A percentile compares a stretch with the other conserved stretches of the same genome.
phyloP scores from a whole-genome alignment of 2,797 vertebrate species.

The Crocodylus rhombifer region DNA sequence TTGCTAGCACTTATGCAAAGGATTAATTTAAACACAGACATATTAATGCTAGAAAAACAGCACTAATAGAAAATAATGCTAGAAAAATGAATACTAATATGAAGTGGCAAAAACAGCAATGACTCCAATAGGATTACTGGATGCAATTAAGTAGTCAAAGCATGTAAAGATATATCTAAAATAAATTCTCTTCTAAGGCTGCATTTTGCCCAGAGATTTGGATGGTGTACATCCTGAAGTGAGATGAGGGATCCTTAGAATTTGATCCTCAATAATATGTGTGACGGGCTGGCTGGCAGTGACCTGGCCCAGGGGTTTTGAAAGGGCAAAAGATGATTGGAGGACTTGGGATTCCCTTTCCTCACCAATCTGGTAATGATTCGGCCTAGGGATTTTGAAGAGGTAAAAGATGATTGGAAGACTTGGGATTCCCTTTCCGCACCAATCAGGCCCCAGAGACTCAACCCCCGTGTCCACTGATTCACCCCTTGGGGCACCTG shows the following conservation, averaged over 20 bases:
- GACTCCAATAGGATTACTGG: conserved; percentile 26
- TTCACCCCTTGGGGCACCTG: no score
- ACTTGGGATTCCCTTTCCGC: no score
- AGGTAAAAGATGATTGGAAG: no score
- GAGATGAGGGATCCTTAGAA: background rate
- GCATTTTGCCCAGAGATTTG: conserved; percentile 33
- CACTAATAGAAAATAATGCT: background rate
- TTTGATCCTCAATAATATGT: conserved; percentile 12
- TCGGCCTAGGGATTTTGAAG: no score
- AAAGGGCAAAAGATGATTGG: no score
- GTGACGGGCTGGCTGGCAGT: no score
- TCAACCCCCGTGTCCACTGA: no score
- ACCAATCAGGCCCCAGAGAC: no score
- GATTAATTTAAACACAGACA: conserved; percentile 24
- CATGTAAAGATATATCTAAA: background rate
- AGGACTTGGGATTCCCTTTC: no score
- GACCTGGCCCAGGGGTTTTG: no score
- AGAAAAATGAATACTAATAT: background rate
- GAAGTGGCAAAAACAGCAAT: conserved; percentile 21
- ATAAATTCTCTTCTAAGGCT: conserved; percentile 41
- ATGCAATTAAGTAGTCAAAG: conserved; percentile 25
- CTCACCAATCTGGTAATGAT: no score
- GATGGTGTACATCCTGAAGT: background rate
- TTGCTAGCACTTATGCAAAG: background rate
- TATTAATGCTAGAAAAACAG: conserved; percentile 5